Evolutionary conservation across 64 coral and sea anemone genomes (phyloP).

Genomic region (Cladopsammia gracilis): DNA sequence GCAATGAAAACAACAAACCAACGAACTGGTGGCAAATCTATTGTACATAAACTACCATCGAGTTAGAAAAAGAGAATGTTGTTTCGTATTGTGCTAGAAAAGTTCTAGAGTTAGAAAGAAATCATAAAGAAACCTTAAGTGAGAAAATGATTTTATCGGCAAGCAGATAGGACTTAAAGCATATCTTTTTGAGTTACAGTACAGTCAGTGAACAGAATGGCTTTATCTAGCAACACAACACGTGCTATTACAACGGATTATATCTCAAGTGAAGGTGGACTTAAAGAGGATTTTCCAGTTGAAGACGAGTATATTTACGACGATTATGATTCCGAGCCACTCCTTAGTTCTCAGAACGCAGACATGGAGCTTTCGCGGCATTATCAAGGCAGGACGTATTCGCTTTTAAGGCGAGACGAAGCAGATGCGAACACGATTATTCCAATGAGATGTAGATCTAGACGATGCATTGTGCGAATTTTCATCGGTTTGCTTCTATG

Average conservation of each 20-base stretch:
- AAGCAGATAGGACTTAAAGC: too few species aligned
- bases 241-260: background rate
- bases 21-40: constrained; percentile 15
- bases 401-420: constrained; percentile 4
- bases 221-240: background rate
- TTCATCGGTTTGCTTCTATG: background rate
- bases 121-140: too few species aligned
- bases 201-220: background rate
- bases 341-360: background rate
- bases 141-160: too few species aligned
- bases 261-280: background rate
- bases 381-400: constrained; percentile 12
- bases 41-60: background rate
- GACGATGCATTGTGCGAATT: constrained; percentile 6
- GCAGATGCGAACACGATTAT: constrained; percentile 9
- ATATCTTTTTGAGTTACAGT: too few species aligned
- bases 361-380: constrained; percentile 25
- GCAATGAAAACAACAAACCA: constrained; percentile 6
- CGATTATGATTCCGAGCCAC: constrained; percentile 25
- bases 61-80: too few species aligned
- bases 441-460: constrained; percentile 6
- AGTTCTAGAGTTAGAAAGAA: too few species aligned
- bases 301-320: constrained; percentile 55
- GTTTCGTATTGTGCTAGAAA: too few species aligned
- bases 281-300: constrained; percentile 24